Base-by-base conservation (phyloP, 2,888 invertebrate genomes). In the Cremastobaeus sp. region DNA sequence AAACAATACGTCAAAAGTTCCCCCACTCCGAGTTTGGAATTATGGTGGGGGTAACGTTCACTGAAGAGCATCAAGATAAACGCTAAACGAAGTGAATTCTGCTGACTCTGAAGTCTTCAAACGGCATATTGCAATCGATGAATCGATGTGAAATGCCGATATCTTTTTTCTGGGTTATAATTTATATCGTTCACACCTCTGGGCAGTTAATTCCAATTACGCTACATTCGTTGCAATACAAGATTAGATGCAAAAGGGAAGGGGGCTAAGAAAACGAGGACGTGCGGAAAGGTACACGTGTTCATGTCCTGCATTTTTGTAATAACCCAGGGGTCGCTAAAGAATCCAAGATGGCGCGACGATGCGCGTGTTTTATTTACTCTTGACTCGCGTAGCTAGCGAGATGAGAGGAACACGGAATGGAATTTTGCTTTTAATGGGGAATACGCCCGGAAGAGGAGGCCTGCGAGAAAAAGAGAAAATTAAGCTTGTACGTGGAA, bases 361-460 rank as follows among this genome's bases (percentile, higher is more conserved):
- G 76, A 69, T 77, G 80, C 77, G 76, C 78, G 80, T 79, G 82
- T 82, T 85, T 84, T 83, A 84, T 84, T 84, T 81, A 81, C 78
- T 78, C 81, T 75, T 70, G 68, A 68, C 76, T 73, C 77, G 75
- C 60, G 71, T 59, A 62, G 75, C 78, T 65, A 72, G 76, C 77
- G 74, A 77, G 72, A 78, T 65, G 81, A 69, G 82, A 80, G 80
- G 79, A 80, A 81, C 81, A 81, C 81, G 83, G 83, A 78, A 80
- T 83, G 86, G 86, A 86, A 86, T 86, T 86, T 85, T 83, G 83
- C 85, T 84, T 85, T 84, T 86, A 85, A 86, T 86, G 85, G 85
- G 82, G 81, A 82, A 84, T 81, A 83, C 80, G 78, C 78, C 74
- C 62, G 66, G 47, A 59, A 69, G 69, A 76, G 62, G 35, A 65